phyloP scores from a whole-genome alignment of 2,113 vertebrate species.

The Eira barbara region DNA sequence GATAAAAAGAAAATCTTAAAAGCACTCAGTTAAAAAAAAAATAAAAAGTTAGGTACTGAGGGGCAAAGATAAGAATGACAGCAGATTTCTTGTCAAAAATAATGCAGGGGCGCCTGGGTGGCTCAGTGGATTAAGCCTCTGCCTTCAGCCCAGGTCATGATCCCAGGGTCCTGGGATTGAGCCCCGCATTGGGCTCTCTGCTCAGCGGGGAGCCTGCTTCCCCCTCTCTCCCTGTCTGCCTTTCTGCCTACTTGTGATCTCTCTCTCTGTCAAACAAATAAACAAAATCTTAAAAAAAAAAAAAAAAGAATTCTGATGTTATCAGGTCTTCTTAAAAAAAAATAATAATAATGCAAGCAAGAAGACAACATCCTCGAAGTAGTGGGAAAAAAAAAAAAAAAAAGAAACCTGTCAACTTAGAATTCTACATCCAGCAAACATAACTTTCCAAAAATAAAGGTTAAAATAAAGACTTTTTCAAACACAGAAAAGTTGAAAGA shows the following conservation, averaged over 20 bases:
- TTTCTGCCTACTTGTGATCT: too few species aligned
- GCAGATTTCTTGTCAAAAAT: slow-evolving; percentile 33
- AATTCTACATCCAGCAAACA: neutral
- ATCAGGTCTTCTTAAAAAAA: too few species aligned
- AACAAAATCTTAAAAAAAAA: too few species aligned
- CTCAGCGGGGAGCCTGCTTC: too few species aligned
- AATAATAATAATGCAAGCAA: neutral
- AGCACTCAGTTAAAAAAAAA: neutral
- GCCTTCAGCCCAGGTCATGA: too few species aligned
- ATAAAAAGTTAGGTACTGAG: neutral
- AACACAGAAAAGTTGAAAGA: neutral
- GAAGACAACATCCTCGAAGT: neutral
- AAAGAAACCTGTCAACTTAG: neutral
- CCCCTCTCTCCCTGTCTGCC: too few species aligned
- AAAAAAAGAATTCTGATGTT: too few species aligned
- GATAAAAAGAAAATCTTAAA: slow-evolving; percentile 21
- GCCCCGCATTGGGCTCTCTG: too few species aligned
- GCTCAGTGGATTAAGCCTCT: too few species aligned
- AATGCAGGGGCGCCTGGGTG: too few species aligned
- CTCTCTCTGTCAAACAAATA: too few species aligned
- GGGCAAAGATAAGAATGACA: neutral
- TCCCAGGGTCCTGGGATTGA: too few species aligned
- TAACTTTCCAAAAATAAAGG: neutral
- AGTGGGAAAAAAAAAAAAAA: neutral
- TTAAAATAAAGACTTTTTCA: slow-evolving; percentile 21